Conservation (phyloP, 2,113 vertebrate species). For the Nycticorax nycticorax region DNA sequence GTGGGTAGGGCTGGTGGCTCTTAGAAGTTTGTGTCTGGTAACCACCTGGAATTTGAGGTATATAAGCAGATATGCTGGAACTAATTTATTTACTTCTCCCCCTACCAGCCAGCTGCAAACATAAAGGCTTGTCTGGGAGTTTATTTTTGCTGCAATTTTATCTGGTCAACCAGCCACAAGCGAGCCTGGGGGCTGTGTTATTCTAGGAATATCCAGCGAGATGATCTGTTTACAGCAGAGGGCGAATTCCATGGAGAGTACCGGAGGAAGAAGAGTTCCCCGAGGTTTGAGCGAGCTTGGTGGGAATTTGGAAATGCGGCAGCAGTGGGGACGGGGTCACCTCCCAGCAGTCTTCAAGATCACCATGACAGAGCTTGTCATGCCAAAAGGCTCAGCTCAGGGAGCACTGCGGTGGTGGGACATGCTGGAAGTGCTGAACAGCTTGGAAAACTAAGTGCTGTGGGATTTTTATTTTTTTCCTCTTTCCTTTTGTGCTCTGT, state of each 20-base stretch:
- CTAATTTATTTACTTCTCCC: background rate
- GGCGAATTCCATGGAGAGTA: background rate
- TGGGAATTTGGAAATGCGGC: background rate
- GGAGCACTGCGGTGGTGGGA: background rate
- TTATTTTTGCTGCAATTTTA: background rate
- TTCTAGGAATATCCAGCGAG: background rate
- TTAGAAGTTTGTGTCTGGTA: background rate
- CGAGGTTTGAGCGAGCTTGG: background rate
- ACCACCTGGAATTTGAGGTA: background rate
- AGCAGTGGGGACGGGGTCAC: background rate
- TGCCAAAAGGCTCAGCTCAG: background rate
- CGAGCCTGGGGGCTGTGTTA: fast-evolving
- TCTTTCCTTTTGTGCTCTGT: background rate
- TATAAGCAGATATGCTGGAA: background rate
- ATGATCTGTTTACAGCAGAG: background rate
- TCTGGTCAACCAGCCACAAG: background rate
- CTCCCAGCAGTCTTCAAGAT: background rate
- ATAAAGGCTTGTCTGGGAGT: background rate
- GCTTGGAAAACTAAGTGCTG: background rate
- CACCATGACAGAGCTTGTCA: fast-evolving
- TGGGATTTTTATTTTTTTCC: background rate
- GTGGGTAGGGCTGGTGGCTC: background rate
- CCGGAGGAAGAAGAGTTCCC: background rate
- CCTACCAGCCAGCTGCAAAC: background rate
- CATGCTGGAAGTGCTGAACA: background rate